Evolutionary conservation across 2,797 vertebrate genomes (phyloP).

Genomic region (Dendrocincla tyrannina): DNA sequence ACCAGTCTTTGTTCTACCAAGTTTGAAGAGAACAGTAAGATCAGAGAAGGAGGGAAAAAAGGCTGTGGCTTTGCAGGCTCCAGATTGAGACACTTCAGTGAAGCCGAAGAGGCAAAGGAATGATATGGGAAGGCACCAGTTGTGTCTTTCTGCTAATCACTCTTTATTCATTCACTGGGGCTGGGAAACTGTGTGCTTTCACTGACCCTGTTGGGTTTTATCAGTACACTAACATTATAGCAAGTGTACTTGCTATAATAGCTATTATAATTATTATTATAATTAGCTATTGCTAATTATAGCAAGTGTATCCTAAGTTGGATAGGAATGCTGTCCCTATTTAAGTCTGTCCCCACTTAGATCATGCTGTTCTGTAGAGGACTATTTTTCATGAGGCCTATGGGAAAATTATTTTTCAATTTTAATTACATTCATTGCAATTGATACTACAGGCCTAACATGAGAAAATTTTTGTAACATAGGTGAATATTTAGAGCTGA

Average conservation of each 20-base stretch:
- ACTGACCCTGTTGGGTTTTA: background rate
- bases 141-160: background rate
- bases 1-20: background rate
- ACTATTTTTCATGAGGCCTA: background rate
- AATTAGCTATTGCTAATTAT: no score
- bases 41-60: background rate
- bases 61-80: background rate
- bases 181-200: background rate
- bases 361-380: background rate
- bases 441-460: background rate
- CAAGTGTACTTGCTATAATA: no score
- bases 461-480: background rate
- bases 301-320: no score
- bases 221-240: background rate
- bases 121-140: background rate
- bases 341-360: background rate
- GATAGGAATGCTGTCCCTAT: background rate
- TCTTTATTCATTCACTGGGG: background rate
- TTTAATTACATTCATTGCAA: background rate
- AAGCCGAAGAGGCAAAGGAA: background rate
- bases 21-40: background rate
- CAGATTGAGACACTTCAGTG: background rate
- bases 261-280: no score
- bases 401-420: background rate
- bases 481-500: background rate